Evolutionary conservation across 2,113 vertebrate genomes (phyloP).

Genomic region (Boulengerochromis microlepis): DNA sequence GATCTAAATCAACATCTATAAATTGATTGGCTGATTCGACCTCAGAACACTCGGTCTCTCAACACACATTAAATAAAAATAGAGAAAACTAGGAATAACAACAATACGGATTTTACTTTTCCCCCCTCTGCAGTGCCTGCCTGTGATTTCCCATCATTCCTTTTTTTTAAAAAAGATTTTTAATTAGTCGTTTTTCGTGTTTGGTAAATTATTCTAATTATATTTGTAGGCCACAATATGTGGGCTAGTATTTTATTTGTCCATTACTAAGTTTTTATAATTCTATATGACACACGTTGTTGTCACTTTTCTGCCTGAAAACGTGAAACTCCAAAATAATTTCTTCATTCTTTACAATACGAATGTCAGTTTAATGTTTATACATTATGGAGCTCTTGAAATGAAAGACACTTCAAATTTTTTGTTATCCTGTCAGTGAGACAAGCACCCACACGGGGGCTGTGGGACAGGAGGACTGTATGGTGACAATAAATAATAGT

Average conservation of each 20-base stretch:
- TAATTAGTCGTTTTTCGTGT: neutral
- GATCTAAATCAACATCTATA: neutral
- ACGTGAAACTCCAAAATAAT: neutral
- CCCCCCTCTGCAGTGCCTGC: neutral
- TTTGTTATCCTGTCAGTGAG: neutral
- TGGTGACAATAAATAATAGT: neutral
- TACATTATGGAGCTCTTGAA: neutral
- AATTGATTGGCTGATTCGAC: neutral
- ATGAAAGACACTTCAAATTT: neutral
- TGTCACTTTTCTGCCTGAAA: neutral
- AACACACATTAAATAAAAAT: neutral
- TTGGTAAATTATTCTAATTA: neutral
- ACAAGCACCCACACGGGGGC: neutral
- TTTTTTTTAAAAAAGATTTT: rapidly evolving
- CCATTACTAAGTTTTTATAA: neutral
- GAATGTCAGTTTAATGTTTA: neutral
- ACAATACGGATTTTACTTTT: neutral
- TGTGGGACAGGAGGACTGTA: neutral
- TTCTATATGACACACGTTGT: neutral
- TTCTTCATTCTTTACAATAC: neutral
- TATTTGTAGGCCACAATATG: neutral
- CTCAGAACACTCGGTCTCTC: neutral
- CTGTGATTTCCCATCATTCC: neutral
- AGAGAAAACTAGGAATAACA: neutral
- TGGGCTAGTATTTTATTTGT: neutral